A percentile compares a stretch with the other conserved stretches of the same genome.
These are phyloP conservation scores for Aspiorhynchus laticeps DNA, from an alignment of 2,113 vertebrate species.

Conservation along the genomic window DNA sequence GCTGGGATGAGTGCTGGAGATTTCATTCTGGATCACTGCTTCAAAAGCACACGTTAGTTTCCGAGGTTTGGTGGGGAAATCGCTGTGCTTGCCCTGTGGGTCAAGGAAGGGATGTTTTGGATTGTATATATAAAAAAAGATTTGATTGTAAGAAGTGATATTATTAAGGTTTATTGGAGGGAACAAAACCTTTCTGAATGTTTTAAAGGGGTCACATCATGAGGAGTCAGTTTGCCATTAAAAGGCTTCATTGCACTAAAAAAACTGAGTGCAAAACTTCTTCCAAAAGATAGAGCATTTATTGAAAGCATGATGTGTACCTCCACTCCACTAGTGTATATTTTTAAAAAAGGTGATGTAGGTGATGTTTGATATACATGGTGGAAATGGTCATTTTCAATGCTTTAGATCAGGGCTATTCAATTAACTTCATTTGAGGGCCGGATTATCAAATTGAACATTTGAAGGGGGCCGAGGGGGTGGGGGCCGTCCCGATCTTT, in stretches of 20 bases:
- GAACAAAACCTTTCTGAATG: not conserved
- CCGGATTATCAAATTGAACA: too few relatives aligned
- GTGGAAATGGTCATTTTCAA: too few relatives aligned
- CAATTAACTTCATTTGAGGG: too few relatives aligned
- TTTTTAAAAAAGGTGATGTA: too few relatives aligned
- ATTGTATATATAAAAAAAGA: not conserved
- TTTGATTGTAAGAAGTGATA: not conserved
- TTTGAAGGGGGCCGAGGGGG: too few relatives aligned
- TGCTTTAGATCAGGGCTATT: too few relatives aligned
- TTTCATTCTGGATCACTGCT: conserved; percentile 68
- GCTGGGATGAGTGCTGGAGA: conserved; percentile 66
- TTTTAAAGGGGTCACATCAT: not conserved
- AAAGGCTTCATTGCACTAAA: not conserved
- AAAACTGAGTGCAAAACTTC: not conserved
- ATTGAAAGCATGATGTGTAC: not conserved
- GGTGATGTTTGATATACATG: too few relatives aligned
- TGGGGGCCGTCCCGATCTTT: too few relatives aligned
- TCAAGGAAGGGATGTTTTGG: conserved; percentile 35
- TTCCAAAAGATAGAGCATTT: not conserved
- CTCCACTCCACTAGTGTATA: too few relatives aligned
- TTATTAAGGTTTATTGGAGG: not conserved
- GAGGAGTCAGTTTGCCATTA: not conserved
- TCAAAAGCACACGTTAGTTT: conserved; percentile 68
- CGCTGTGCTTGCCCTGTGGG: conserved; percentile 48
- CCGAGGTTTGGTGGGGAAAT: conserved; percentile 63